Percentiles rank a stretch among this genome's conserved stretches.
Conservation (phyloP, 2,113 vertebrate genomes). For the Otus sunia region DNA sequence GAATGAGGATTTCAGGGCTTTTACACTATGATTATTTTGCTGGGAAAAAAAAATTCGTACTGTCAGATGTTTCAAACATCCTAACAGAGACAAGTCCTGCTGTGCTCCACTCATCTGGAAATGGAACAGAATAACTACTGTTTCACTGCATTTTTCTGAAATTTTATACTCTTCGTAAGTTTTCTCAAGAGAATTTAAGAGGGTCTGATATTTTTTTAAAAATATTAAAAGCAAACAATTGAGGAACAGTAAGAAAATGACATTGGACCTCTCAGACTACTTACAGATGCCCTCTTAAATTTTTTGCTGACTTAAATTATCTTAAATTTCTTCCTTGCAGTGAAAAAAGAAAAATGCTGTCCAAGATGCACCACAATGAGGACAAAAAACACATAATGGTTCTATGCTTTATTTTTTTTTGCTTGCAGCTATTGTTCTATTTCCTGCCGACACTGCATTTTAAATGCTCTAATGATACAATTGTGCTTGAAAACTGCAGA, state of each 20-base stretch:
- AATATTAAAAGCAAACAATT: not conserved
- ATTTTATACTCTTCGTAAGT: not conserved
- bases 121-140: not conserved
- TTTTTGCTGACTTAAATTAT: not conserved
- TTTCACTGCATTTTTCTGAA: not conserved
- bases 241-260: not conserved
- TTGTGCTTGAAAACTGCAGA: conserved; percentile 69
- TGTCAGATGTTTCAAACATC: not conserved
- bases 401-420: conserved; percentile 18
- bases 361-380: not conserved
- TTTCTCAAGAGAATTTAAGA: not conserved
- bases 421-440: conserved; percentile 60
- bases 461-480: conserved; percentile 70
- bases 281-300: not conserved
- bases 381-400: conserved; percentile 19
- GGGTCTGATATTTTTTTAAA: not conserved
- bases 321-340: not conserved
- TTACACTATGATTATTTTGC: not conserved
- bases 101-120: not conserved
- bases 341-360: not conserved
- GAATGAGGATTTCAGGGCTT: not conserved
- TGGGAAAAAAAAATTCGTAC: not conserved
- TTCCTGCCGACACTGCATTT: conserved; percentile 71
- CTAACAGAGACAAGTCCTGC: not conserved
- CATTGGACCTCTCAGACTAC: not conserved